phyloP scores from a whole-genome alignment of 2,888 invertebrate species.

The Brachyptera putata region DNA sequence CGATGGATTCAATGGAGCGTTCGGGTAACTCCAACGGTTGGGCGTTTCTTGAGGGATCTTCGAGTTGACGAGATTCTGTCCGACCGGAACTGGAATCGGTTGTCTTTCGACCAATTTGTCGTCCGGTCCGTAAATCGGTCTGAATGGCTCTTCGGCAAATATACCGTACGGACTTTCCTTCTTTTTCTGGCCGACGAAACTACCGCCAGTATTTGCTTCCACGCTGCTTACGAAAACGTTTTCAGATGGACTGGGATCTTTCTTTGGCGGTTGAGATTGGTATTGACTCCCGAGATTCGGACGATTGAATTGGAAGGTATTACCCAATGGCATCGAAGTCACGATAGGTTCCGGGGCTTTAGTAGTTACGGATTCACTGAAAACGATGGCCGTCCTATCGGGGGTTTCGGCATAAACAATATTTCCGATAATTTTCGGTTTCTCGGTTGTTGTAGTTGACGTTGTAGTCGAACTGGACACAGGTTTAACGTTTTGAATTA shows the following conservation, averaged over 20 bases:
- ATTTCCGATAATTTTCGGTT: not conserved
- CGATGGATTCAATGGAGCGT: conserved; percentile 14
- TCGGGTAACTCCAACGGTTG: conserved; percentile 25
- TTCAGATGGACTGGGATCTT: not conserved
- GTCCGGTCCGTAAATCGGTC: conserved; percentile 36
- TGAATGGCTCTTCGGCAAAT: conserved; percentile 36
- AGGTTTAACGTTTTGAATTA: too few relatives aligned
- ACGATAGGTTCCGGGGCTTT: not conserved
- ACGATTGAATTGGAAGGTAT: too few relatives aligned
- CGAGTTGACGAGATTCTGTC: not conserved
- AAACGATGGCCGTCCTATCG: not conserved
- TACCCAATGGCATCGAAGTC: too few relatives aligned
- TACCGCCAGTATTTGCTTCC: not conserved
- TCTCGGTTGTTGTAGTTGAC: not conserved
- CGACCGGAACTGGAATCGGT: not conserved
- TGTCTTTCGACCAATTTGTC: conserved; percentile 18
- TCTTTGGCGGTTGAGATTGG: too few relatives aligned
- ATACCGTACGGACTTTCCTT: conserved; percentile 31
- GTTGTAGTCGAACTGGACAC: not conserved
- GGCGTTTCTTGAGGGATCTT: conserved; percentile 23
- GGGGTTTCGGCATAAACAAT: conserved; percentile 12
- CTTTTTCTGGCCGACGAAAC: not conserved
- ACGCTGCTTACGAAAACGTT: conserved; percentile 3
- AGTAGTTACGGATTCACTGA: not conserved
- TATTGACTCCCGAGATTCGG: too few relatives aligned